Evolutionary conservation across 2,797 vertebrate species (phyloP), one percentile per base, ranked within the genome.

Genomic region (Muscicapa striata): DNA sequence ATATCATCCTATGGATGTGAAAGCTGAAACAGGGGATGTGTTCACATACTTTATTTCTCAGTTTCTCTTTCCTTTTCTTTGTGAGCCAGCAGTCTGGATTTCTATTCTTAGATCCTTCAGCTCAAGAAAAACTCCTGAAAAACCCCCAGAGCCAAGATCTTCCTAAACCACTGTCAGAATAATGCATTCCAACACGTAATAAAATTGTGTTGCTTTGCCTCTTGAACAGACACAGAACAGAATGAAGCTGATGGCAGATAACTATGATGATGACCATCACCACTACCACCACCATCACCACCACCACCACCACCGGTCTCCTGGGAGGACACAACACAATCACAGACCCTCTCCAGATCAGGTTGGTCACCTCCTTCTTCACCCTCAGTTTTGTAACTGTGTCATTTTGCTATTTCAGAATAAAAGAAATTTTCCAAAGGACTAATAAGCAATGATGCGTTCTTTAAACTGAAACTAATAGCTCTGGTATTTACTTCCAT

Each of bases 231-330:
- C 99, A 36, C 99, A 99, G 91, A 99, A 98, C 95, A 98, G 99
- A 95, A 99, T 99, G 99, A 99, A 99, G 96, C 96, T 99, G 95
- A 99, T 99, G 96, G 98, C 99, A 5, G 99, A 99, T 96, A 99
- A 98, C 97, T 99, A 99, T 4, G 99, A 99, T 36, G 99, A 99
- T 68, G 99, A 99, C 94, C 98, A 98, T 83, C 98, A 99, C 83
- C 98, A 98, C 61, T 97, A 98, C 74, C 98, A 98, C 43, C 99
- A 99, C 89, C 98, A 98, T 52, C 98, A 99, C 86, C 98, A 98
- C 6, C 98, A 98, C 96, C 98, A 98, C 94, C 97, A 98, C 74
- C 98, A 99, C 94, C 98, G 98, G 16, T 98, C 98, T 96, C 98
- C 98, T 74, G 98, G 97, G 84, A 98, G 98, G 94, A 97, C 97